Evolutionary conservation across 2,113 vertebrate species (phyloP).

Genomic region (Pseudorhombus dupliciocellatus): DNA sequence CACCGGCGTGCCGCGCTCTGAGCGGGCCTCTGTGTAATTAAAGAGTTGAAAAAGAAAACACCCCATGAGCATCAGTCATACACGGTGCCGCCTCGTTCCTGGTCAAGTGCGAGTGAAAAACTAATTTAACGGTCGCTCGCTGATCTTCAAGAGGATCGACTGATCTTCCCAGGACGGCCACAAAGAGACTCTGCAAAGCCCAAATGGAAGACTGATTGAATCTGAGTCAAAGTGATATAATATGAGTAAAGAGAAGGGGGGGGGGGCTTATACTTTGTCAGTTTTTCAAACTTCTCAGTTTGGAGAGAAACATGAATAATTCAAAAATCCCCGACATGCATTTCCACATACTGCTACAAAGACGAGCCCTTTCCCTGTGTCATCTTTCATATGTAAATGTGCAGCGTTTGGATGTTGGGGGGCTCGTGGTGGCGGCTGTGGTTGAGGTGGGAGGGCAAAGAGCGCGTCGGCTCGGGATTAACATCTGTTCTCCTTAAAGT

Average conservation of each 20-base stretch:
- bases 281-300: slow-evolving; percentile 30
- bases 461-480: too few relatives aligned
- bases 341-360: slow-evolving; percentile 35
- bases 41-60: slow-evolving; percentile 13
- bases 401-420: slow-evolving; percentile 12
- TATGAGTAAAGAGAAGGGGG: slow-evolving; percentile 8
- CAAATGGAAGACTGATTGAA: slow-evolving; percentile 4
- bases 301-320: slow-evolving; percentile 51
- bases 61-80: slow-evolving; percentile 8
- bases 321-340: slow-evolving; percentile 7
- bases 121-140: not conserved
- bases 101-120: slow-evolving; percentile 20
- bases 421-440: not conserved
- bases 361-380: slow-evolving; percentile 14
- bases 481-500: too few relatives aligned
- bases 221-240: slow-evolving; percentile 26
- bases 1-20: not conserved
- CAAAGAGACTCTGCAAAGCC: not conserved
- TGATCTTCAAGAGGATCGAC: slow-evolving; percentile 11
- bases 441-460: not conserved
- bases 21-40: slow-evolving; percentile 39
- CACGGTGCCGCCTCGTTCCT: slow-evolving; percentile 3
- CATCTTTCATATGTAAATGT: slow-evolving; percentile 33
- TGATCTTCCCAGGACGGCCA: slow-evolving; percentile 25
- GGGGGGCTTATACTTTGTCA: slow-evolving; percentile 5